These are phyloP conservation scores for Nephrotoma guestfalica DNA, from an alignment of 2,888 invertebrate genomes.

Conservation along the genomic window DNA sequence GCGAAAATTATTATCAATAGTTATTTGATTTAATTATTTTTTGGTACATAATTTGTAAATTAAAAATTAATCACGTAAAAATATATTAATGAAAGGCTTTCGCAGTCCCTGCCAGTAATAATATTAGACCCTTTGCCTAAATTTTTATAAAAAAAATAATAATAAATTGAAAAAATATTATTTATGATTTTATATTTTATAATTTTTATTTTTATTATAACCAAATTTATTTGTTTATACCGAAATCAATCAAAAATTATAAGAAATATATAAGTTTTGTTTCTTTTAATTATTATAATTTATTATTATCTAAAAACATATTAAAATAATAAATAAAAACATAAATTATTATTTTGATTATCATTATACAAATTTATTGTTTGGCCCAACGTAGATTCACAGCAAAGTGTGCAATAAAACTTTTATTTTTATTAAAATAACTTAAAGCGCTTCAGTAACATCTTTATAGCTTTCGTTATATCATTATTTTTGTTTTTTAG, in stretches of 20 bases:
- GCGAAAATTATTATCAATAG: background rate
- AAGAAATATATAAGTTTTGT: background rate
- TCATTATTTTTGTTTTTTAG: background rate
- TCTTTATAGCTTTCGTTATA: background rate
- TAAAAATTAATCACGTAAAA: background rate
- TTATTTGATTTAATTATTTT: background rate
- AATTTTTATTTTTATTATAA: background rate
- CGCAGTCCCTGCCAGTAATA: slow-evolving; percentile 15
- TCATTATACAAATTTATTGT: slow-evolving; percentile 2
- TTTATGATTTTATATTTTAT: background rate
- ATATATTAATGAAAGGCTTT: slow-evolving; percentile 11
- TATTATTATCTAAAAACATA: background rate
- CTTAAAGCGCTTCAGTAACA: background rate
- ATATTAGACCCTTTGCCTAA: slow-evolving; percentile 6
- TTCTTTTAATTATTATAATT: background rate
- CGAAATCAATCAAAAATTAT: background rate
- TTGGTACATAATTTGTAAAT: background rate
- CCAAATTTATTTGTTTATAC: background rate
- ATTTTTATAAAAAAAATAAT: background rate
- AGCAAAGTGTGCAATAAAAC: slow-evolving; percentile 20
- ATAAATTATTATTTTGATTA: background rate
- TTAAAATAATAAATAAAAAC: background rate
- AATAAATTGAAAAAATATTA: background rate
- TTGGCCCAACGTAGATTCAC: slow-evolving; percentile 17
- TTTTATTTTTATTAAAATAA: slow-evolving; percentile 13